Evolutionary conservation across 2,113 vertebrate genomes (phyloP).

Genomic region (Chionomys nivalis): DNA sequence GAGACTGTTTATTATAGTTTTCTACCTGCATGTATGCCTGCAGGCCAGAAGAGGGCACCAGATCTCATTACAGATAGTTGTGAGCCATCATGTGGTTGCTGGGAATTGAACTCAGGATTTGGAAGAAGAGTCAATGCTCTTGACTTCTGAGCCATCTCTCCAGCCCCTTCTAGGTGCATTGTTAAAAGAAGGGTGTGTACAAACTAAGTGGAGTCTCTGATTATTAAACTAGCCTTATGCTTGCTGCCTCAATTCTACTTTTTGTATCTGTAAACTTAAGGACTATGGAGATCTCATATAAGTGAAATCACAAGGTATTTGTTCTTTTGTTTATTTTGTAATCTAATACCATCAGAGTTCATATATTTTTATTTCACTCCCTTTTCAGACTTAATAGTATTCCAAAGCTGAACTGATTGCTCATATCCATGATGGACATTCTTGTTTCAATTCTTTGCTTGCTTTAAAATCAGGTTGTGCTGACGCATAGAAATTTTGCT

Average conservation of each 20-base stretch:
- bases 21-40: too few species aligned
- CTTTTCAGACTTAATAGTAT: not conserved
- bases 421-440: not conserved
- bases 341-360: not conserved
- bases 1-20: too few species aligned
- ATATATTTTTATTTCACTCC: not conserved
- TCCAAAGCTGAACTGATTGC: not conserved
- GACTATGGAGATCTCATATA: not conserved
- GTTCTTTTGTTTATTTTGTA: not conserved
- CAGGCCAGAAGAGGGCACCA: too few species aligned
- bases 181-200: not conserved
- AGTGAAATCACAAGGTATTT: not conserved
- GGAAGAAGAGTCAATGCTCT: too few species aligned
- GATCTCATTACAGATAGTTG: too few species aligned
- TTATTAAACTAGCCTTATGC: not conserved
- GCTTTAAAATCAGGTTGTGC: constrained; percentile 9
- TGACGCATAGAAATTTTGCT: not conserved
- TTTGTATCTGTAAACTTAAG: constrained; percentile 35
- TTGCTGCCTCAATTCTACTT: not conserved
- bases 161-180: not conserved
- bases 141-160: too few species aligned
- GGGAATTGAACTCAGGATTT: too few species aligned
- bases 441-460: not conserved
- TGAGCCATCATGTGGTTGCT: too few species aligned
- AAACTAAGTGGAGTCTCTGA: not conserved